Evolutionary conservation across 2,113 vertebrate species (phyloP).

Genomic region (Charadrius vociferus): DNA sequence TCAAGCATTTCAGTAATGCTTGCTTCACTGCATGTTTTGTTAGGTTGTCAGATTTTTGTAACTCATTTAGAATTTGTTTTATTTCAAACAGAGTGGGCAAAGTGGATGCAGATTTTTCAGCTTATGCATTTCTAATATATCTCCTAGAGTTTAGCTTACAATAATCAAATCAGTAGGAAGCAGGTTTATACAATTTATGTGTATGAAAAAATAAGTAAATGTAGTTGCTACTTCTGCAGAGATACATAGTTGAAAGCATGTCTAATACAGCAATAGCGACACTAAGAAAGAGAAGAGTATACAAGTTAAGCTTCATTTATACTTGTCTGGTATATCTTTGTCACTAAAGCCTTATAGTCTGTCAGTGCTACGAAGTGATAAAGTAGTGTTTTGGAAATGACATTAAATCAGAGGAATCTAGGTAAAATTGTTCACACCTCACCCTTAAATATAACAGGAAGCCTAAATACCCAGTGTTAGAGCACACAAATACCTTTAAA

Average conservation of each 20-base stretch:
- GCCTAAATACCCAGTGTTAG: not conserved
- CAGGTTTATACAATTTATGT: not conserved
- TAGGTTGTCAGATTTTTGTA: conserved; percentile 20
- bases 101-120: not conserved
- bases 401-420: not conserved
- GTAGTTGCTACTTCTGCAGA: not conserved
- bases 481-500: not conserved
- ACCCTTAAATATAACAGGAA: not conserved
- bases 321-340: not conserved
- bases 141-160: not conserved
- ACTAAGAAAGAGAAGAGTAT: not conserved
- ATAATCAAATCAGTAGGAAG: not conserved
- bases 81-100: not conserved
- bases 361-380: not conserved
- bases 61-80: conserved; percentile 20
- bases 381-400: not conserved
- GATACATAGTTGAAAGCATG: not conserved
- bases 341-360: not conserved
- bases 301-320: not conserved
- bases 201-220: not conserved
- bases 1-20: conserved; percentile 35
- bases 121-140: not conserved
- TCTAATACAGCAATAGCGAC: not conserved
- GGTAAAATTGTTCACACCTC: not conserved
- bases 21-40: conserved; percentile 22